Base-by-base conservation (phyloP, 2,113 vertebrate genomes). In the Bubo scandiacus region DNA sequence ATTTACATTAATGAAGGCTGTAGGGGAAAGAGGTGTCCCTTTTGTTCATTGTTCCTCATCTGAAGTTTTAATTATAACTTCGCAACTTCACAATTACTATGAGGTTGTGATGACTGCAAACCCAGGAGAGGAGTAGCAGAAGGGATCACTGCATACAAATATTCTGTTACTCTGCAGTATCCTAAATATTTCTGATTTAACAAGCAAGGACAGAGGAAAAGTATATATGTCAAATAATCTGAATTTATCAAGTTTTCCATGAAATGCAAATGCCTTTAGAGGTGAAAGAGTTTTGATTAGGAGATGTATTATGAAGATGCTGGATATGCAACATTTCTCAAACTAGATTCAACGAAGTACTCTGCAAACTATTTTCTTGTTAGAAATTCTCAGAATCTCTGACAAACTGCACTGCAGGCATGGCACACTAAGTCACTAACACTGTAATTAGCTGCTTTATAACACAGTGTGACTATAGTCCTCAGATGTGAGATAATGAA, bases 401-500 rank as follows among this genome's bases (percentile, higher is more conserved):
- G 71, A 66, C 78, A 65, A 87, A 82, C 36, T 79, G 85, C 85
- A 73, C 75, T 85, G 95, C 67, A 88, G 92, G 81, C 85, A 96
- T 3, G 13, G 87, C 74, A 83, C 82, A 61, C 67, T 55, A 92
- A 94, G 82, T 47, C 59, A 77, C 82, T 71, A 90, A 63, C 81
- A 82, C 88, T 88, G 86, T 92, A 95, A 95, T 94, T 94, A 96
- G 83, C 63, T 83, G 67, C 93, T 93, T 92, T 92, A 81, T 83
- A 94, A 88, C 85, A 45, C 95, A 94, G 92, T 86, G 45, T 92
- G 94, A 94, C 68, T 84, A 20, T 25, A 83, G 72, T 93, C 61
- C 65, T 95, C 82, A 92, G 77, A 88, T 95, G 90, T 59, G 92
- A 96, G 94, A 83, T 96, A 96, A 96, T 93, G 86, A 92, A 96